phyloP scores from a whole-genome alignment of 35 echinoderm and acorn worm genomes.

The Anneissia japonica region DNA sequence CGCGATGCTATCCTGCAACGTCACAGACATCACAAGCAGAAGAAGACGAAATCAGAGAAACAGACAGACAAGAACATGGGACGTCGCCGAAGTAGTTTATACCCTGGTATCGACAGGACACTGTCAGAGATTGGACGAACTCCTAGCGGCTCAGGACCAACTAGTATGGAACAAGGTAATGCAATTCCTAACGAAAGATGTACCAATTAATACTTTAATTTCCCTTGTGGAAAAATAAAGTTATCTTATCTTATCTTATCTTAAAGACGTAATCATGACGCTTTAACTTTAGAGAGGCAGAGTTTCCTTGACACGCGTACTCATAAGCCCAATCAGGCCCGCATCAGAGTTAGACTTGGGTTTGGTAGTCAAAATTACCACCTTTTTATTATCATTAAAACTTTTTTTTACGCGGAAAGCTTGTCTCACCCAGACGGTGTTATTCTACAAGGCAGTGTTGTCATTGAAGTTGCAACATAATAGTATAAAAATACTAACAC shows the following conservation, averaged over 20 bases:
- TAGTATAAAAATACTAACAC: no score
- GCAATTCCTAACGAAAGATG: background rate
- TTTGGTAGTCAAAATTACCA: no score
- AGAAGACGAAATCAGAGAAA: slow-evolving; percentile 58
- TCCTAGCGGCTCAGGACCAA: slow-evolving; percentile 32
- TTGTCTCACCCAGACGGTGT: no score
- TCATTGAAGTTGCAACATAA: no score
- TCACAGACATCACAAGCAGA: slow-evolving; percentile 84
- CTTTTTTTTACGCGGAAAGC: no score
- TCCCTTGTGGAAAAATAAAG: background rate
- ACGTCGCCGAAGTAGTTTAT: slow-evolving; percentile 70
- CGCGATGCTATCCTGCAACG: slow-evolving; percentile 54
- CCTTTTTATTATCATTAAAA: no score
- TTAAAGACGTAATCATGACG: background rate
- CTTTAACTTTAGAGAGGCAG: background rate
- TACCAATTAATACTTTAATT: background rate
- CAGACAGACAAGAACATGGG: slow-evolving; percentile 55
- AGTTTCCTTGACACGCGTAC: background rate
- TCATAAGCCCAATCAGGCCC: no score
- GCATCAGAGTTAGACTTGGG: no score
- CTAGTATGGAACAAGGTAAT: slow-evolving; percentile 91
- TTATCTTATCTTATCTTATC: background rate
- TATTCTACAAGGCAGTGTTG: no score
- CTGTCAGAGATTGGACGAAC: slow-evolving; percentile 49
- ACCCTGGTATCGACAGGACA: slow-evolving; percentile 72